Base-by-base conservation (phyloP, 2,888 invertebrate genomes). In the Dermolepida albohirtum region DNA sequence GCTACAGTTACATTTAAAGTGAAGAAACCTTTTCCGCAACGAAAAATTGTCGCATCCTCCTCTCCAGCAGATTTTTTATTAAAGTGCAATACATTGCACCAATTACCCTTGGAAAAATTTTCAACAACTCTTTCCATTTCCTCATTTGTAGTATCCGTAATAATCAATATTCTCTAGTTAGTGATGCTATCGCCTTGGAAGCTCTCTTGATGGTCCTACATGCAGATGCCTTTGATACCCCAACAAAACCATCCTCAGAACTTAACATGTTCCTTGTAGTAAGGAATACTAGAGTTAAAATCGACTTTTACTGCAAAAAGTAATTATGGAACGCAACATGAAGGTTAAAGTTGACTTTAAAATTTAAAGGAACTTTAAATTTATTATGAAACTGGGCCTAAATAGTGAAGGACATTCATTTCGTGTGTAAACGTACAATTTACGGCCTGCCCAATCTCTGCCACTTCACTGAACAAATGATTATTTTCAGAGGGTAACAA, bases 1-100 rank as follows among this genome's bases (percentile, higher is more conserved):
- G 63, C 63, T n/a, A 77, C 67, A 10, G 73, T 72, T 67, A 79
- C 76, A 70, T 78, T 79, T 4, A 78, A 44, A 22, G 74, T 72
- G 72, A 78, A 78, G 64, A 71, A 76, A 17, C 74, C 72, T 69
- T 75, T 78, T 49, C 74, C 12, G 64, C 67, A n/a, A 73, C 73
- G 52, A 41, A 70, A 74, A 12, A 66, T 64, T 67, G 74, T 72
- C 22, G 71, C 67, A 54, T 71, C 63, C 10, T 67, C 49, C 50
- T 73, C 72, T 49, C 68, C 71, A n/a, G n/a, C n/a, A n/a, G 66
- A 44, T 71, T 72, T 63, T 59, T 64, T 7, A 72, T 49, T 55
- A 70, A 63, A 7, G 68, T 72, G 40, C 70, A 71, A 44, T 70
- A 70, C 11, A 69, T 57, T 11, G 64, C 63, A 39, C 67, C 71